Evolutionary conservation across 2,797 vertebrate species (phyloP), one percentile per base, ranked within the genome.

Genomic region (Sebastes iracundus): DNA sequence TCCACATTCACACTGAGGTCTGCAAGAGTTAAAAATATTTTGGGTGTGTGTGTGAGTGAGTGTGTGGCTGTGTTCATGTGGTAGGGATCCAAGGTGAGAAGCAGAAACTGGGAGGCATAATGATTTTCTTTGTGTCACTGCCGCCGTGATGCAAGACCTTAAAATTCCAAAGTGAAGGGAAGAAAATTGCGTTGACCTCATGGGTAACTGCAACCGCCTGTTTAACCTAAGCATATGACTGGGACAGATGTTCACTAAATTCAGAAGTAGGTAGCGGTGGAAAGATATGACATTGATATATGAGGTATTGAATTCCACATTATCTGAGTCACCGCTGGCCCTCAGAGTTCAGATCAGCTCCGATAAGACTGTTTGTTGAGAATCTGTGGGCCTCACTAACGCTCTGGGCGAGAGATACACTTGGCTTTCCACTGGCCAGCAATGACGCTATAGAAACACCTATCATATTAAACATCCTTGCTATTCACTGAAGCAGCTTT

Each of bases 241-340:
- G 58, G 66, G 75, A 87, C 86, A 90, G 83, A 91, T 85, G 83
- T 88, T 90, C 27, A 65, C 74, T 67, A 79, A 84, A 91, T 90
- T 83, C 79, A 89, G 82, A 86, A 84, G 78, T 75, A 90, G 79
- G 83, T 87, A 81, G 79, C 23, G 8, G 63, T 66, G 89, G 82
- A 80, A 84, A 83, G 85, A 86, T 75, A 75, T 75, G 86, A 90
- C 82, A 89, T 84, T 20, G 25, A 90, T 87, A 86, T 77, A 88
- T 79, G 77, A 85, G 75, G 78, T 90, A 87, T 86, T 86, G 69
- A 84, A 90, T 93, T 91, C 82, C 86, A 86, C 72, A 87, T 86
- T 56, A 91, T 85, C 84, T 78, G 68, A 89, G 83, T 92, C 87
- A 85, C 79, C 75, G 83, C 77, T 71, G 76, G 85, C 68, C 86